phyloP scores from a whole-genome alignment of 2,113 vertebrate genomes.

The Cathartes aura region DNA sequence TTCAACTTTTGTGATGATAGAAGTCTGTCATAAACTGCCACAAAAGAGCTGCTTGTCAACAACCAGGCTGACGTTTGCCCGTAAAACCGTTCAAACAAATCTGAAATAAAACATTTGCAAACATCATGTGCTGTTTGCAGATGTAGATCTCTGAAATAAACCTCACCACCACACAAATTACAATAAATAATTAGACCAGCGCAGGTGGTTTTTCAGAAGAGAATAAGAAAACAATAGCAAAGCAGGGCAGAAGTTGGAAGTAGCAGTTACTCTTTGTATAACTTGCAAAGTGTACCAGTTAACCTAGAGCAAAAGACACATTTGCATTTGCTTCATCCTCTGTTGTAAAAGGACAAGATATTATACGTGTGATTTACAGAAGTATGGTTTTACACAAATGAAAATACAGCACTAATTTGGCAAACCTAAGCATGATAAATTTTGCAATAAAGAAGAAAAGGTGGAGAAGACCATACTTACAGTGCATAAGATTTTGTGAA shows the following conservation, averaged over 20 bases:
- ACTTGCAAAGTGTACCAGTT: background rate
- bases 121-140: background rate
- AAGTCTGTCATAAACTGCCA: background rate
- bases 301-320: background rate
- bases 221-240: background rate
- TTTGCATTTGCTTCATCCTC: background rate
- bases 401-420: background rate
- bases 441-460: background rate
- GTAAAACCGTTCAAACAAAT: background rate
- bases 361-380: background rate
- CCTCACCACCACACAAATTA: background rate
- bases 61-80: background rate
- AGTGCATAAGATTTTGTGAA: slow-evolving; percentile 8
- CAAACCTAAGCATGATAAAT: background rate
- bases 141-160: background rate
- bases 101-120: background rate
- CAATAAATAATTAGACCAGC: background rate
- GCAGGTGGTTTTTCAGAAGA: background rate
- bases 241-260: background rate
- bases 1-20: background rate
- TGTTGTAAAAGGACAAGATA: background rate
- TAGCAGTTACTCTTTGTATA: background rate
- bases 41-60: background rate
- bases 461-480: background rate
- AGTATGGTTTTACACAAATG: background rate